These are phyloP conservation scores for Hymenochirus boettgeri DNA, from an alignment of 2,113 vertebrate species.

Conservation along the genomic window DNA sequence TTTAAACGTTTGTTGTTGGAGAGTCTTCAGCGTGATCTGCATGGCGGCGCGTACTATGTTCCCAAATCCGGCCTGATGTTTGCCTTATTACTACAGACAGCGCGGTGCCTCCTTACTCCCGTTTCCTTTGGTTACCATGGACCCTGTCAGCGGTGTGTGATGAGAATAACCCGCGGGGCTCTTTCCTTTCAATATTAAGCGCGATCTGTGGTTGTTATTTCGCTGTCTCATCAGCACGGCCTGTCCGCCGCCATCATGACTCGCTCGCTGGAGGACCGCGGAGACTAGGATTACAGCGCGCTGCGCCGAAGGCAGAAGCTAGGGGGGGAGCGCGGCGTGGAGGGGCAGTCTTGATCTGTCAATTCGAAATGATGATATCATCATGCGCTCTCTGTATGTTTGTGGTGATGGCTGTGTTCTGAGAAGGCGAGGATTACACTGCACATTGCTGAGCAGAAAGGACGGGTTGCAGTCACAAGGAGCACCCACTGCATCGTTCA, in stretches of 20 bases:
- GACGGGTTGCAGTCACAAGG: too few relatives aligned
- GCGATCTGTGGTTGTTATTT: conserved; percentile 25
- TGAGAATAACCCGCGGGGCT: too few relatives aligned
- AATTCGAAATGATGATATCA: background rate
- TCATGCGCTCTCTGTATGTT: too few relatives aligned
- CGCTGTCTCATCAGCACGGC: conserved; percentile 52
- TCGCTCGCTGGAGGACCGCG: conserved; percentile 49
- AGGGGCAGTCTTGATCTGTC: background rate
- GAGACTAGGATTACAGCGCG: background rate
- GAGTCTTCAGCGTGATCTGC: conserved; percentile 89
- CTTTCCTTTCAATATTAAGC: background rate
- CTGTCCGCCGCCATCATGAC: conserved; percentile 57
- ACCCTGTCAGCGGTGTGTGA: too few relatives aligned
- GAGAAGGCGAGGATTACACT: too few relatives aligned
- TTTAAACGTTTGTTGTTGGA: conserved; percentile 91
- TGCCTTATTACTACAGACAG: background rate
- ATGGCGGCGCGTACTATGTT: conserved; percentile 58
- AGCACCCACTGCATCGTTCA: too few relatives aligned
- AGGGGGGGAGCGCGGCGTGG: conserved; percentile 22
- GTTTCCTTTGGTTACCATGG: too few relatives aligned
- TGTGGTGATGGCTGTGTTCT: too few relatives aligned
- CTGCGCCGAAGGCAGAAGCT: conserved; percentile 30
- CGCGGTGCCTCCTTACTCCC: too few relatives aligned
- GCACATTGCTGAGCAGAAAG: too few relatives aligned
- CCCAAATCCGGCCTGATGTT: conserved; percentile 36